Evolutionary conservation across 2,113 vertebrate genomes (phyloP), one percentile per base, ranked within the genome.

Genomic region (Indri indri): DNA sequence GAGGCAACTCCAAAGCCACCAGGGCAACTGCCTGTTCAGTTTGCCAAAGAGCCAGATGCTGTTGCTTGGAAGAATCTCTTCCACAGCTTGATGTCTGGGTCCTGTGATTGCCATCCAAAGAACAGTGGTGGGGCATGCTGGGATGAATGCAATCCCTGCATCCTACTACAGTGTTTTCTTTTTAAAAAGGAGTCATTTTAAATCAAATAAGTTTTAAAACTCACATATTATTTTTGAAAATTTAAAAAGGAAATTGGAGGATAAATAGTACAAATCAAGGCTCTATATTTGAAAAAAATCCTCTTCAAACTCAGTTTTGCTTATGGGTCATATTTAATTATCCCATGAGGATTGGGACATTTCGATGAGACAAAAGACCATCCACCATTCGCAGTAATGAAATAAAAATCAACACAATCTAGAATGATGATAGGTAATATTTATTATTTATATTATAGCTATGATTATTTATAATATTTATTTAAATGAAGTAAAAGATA

Each of bases 1-100:
- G 96, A 97, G 97, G 98, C 71, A 37, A 96, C 93, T 98, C 98
- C 88, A 91, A 83, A 34, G 80, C 61, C 90, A 94, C 97, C 96
- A 57, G 50, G 66, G 97, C 27, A 96, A 97, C 92, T 9, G 81
- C 98, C 97, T 80, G 93, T 37, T 98, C 95, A 1, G 6, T 97
- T 97, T 98, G 98, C 99, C 99, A 99, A 98, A 96, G 90, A 98
- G 98, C 95, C 99, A 99, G 99, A 99, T 99, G 99, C 98, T 98
- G 97, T 93, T 94, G 97, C 98, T 98, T 98, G 98, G 98, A 99
- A 98, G 98, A 98, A 37, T 97, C 95, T 97, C 45, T 34, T 96
- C 98, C 98, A 59, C 98, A 98, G 99, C 98, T 98, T 98, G 98
- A 98, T 98, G 98, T 97, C 95, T 70, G 97, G 97, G 98, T 97